These are phyloP conservation scores for Nycticebus coucang DNA, from an alignment of 2,113 vertebrate species.

Conservation along the genomic window DNA sequence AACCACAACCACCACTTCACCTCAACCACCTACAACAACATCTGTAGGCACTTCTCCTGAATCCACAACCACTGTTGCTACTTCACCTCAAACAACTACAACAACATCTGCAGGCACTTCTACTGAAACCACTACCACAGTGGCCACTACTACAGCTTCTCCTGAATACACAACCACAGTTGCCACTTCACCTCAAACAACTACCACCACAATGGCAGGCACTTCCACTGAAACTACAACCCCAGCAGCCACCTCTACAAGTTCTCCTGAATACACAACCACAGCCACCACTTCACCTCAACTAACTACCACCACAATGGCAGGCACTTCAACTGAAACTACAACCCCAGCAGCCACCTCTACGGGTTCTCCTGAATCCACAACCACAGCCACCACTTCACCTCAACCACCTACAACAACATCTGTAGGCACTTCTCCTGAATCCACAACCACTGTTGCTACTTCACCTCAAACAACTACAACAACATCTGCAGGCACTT, in stretches of 20 bases:
- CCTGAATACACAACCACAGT: neutral
- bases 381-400: no score
- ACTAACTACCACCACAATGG: neutral
- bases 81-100: neutral
- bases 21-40: no score
- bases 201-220: neutral
- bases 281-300: neutral
- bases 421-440: neutral
- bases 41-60: neutral
- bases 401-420: no score
- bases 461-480: neutral
- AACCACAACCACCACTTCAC: no score
- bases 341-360: neutral
- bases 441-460: neutral
- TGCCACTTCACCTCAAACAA: no score
- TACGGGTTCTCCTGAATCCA: neutral
- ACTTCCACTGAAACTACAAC: neutral
- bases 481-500: rapidly evolving
- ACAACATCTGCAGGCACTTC: rapidly evolving
- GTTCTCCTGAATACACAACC: neutral
- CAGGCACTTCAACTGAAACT: neutral
- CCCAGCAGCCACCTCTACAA: no score
- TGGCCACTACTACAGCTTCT: rapidly evolving
- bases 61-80: neutral
- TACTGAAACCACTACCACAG: neutral